Base-by-base conservation (phyloP, 2,888 invertebrate genomes). In the Kuschelorhynchus macadamiae region DNA sequence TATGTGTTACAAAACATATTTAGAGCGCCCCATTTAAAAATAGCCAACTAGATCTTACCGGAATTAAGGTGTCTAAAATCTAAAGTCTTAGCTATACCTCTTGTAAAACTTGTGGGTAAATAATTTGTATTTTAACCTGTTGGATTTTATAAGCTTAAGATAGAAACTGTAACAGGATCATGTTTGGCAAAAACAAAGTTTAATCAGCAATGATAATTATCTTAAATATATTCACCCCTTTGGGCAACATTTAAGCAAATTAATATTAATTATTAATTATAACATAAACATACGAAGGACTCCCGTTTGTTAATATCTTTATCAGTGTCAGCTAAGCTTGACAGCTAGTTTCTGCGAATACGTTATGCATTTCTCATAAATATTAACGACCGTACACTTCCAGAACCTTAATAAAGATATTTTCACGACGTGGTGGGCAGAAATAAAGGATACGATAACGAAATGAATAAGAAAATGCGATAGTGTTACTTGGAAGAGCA, bases 321-420 rank as follows among this genome's bases (percentile, higher is more conserved):
- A 63, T 63, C 63, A 47, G 44, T 18, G 17, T 32, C 44, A 44
- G 36, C 56, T 42, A 61, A 14, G 20, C 33, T 21, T 57, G 56
- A 50, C 64, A 57, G 52, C 21, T 36, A 36, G 57, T 65, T 65
- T 65, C 65, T 65, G 12, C 36, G 59, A 65, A 65, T 59, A 57
- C 56, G 36, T 57, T 50, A 64, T 57, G 42, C 44, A 59, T 59
- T 50, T 62, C 65, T 65, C 59, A 65, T 65, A 59, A 65, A 65
- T 65, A 65, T 65, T 65, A 65, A 65, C 52, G 36, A 65, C 42
- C 12, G 21, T 53, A 41, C 18, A 41, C 17, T 56, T 30, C 49
- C 49, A 36, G 25, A 47, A 18, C 21, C 46, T 63, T 64, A 64
- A 56, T 56, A 64, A 44, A 65, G 64, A 64, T 50, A 57, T 56